Conservation (phyloP, 2,888 invertebrate species). For the Papilio demoleus region DNA sequence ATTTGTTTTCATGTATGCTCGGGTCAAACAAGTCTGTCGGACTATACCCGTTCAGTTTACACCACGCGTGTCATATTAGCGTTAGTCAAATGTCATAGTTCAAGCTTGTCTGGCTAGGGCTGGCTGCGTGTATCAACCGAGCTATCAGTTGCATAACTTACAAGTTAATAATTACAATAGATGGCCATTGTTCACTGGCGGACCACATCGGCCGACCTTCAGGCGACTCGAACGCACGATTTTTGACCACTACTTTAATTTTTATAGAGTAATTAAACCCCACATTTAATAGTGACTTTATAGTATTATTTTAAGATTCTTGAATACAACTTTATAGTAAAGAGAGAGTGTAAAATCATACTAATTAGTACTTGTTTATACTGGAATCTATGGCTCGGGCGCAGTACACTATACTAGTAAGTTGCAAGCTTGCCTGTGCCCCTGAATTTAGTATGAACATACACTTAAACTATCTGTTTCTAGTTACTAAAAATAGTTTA, state of each 20-base stretch:
- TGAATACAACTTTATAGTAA: no score
- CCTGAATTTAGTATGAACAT: no score
- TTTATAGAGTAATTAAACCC: slow-evolving; percentile 56
- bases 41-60: slow-evolving; percentile 31
- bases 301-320: background rate
- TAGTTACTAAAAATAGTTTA: no score
- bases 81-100: slow-evolving; percentile 42
- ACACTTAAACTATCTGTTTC: no score
- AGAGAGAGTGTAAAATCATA: no score
- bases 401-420: no score
- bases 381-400: no score
- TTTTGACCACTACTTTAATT: slow-evolving; percentile 68
- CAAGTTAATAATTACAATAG: slow-evolving; percentile 80
- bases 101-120: slow-evolving; percentile 50
- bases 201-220: slow-evolving; percentile 74
- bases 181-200: slow-evolving; percentile 80
- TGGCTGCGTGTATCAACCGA: slow-evolving; percentile 59
- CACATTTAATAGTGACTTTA: background rate
- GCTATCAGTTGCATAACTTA: slow-evolving; percentile 74
- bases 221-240: slow-evolving; percentile 71
- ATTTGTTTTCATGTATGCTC: background rate
- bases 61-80: slow-evolving; percentile 26
- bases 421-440: no score
- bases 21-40: background rate
- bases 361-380: no score